Conservation (phyloP, 2,888 invertebrate genomes). For the Tetropium fuscum region DNA sequence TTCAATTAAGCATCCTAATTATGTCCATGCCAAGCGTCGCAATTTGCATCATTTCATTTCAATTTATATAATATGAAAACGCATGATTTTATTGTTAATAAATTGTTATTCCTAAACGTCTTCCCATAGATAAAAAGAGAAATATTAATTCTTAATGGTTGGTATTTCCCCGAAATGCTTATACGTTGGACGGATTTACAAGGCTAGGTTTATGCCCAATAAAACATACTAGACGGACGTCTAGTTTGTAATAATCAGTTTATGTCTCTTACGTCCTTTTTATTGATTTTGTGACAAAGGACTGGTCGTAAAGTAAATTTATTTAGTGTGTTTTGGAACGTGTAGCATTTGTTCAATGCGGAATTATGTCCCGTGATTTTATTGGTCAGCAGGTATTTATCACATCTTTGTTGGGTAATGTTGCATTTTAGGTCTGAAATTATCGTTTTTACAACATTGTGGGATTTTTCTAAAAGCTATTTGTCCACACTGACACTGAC, state of each 20-base stretch:
- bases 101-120: constrained; percentile 17
- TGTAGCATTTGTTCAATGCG: constrained; percentile 47
- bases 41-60: no score
- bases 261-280: constrained; percentile 37
- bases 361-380: constrained; percentile 34
- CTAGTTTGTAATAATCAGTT: constrained; percentile 45
- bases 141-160: constrained; percentile 14
- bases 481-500: no score
- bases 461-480: no score
- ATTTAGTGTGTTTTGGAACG: constrained; percentile 42
- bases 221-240: constrained; percentile 34
- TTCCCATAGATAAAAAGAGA: constrained; percentile 20
- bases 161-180: constrained; percentile 17
- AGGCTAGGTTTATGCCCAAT: constrained; percentile 28
- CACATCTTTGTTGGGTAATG: constrained; percentile 30
- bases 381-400: constrained; percentile 29
- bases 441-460: no score
- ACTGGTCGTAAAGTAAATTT: constrained; percentile 42
- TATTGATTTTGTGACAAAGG: constrained; percentile 46
- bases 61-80: no score
- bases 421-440: no score
- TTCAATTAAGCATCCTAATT: no score
- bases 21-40: no score
- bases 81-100: constrained; percentile 33
- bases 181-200: constrained; percentile 19